phyloP scores from a whole-genome alignment of 2,113 vertebrate species.

The Dasyornis broadbenti region DNA sequence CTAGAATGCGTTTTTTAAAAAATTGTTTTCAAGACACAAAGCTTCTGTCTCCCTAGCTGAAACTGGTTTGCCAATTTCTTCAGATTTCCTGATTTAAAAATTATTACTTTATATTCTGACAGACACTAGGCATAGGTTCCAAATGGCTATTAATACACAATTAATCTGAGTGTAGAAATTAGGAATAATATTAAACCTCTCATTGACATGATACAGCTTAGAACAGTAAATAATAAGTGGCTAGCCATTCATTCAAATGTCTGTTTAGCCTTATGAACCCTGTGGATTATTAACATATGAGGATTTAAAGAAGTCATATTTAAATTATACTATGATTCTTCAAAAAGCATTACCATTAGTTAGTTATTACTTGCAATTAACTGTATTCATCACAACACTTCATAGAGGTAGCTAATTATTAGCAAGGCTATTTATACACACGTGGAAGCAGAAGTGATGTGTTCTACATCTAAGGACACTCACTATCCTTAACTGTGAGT shows the following conservation, averaged over 20 bases:
- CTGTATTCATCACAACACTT: background rate
- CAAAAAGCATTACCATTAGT: background rate
- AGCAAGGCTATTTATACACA: background rate
- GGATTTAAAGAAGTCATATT: background rate
- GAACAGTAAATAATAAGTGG: background rate
- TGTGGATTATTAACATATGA: background rate
- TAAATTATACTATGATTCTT: background rate
- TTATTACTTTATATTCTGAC: background rate
- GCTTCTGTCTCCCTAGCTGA: background rate
- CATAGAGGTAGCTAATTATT: background rate
- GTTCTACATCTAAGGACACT: background rate
- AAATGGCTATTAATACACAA: background rate
- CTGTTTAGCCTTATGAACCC: background rate
- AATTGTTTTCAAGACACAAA: background rate
- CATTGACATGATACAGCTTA: background rate
- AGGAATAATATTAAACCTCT: background rate
- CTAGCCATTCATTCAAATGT: background rate
- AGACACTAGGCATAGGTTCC: background rate
- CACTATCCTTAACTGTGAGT: background rate
- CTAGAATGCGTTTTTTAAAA: background rate
- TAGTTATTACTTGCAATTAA: slow-evolving; percentile 3
- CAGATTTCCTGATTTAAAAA: background rate
- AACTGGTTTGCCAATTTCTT: background rate
- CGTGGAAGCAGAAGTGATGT: background rate
- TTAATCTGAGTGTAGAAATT: background rate